Conservation (phyloP, 2,888 invertebrate species). For the Junonia oenone region DNA sequence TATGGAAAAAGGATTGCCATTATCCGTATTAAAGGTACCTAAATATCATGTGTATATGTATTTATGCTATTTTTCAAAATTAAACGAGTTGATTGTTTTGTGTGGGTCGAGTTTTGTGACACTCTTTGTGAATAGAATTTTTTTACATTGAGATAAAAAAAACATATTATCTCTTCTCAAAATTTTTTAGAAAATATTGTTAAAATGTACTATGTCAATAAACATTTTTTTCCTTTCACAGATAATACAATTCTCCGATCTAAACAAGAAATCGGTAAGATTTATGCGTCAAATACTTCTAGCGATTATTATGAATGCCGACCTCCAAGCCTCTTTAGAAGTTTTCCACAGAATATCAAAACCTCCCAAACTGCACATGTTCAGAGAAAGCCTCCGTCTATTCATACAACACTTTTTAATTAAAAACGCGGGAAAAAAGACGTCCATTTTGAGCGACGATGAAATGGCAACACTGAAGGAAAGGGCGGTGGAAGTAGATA, state of each 20-base stretch:
- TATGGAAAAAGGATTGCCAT: slow-evolving; percentile 85
- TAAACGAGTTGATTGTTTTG: too few relatives aligned
- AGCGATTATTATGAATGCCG: slow-evolving; percentile 84
- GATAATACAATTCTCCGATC: slow-evolving; percentile 92
- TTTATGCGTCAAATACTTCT: slow-evolving; percentile 89
- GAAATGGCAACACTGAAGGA: slow-evolving; percentile 63
- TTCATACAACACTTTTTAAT: slow-evolving; percentile 93
- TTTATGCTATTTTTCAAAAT: too few relatives aligned
- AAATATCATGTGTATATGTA: neutral
- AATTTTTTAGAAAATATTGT: too few relatives aligned
- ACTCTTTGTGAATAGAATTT: too few relatives aligned
- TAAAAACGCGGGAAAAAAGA: slow-evolving; percentile 78
- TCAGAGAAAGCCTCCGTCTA: slow-evolving; percentile 89
- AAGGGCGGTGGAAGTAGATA: slow-evolving; percentile 83
- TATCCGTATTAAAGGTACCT: slow-evolving; percentile 91
- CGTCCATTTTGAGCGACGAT: slow-evolving; percentile 45
- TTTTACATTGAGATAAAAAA: too few relatives aligned
- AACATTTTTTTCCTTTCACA: slow-evolving; percentile 46
- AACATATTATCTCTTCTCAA: too few relatives aligned
- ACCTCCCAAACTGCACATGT: slow-evolving; percentile 86
- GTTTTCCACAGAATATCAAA: slow-evolving; percentile 87
- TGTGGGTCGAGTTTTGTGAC: too few relatives aligned
- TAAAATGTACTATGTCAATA: too few relatives aligned
- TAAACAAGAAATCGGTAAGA: slow-evolving; percentile 88
- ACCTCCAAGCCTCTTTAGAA: slow-evolving; percentile 78